phyloP scores from a whole-genome alignment of 2,888 invertebrate genomes.

The Andrena minutula region DNA sequence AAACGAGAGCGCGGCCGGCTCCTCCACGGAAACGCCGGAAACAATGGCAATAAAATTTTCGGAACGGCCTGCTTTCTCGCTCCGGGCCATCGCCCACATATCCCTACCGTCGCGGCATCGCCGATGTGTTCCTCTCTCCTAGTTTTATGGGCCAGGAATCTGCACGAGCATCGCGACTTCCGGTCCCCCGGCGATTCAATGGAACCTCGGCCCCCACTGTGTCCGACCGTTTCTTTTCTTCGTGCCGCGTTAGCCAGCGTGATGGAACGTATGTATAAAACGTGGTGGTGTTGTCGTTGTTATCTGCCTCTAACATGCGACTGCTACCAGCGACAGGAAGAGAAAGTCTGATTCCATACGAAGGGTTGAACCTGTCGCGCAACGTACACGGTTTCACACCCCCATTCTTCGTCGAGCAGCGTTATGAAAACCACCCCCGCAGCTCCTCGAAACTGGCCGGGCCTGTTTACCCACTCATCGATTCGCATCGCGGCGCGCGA shows the following conservation, averaged over 20 bases:
- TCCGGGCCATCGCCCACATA: constrained; percentile 22
- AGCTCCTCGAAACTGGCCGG: not conserved
- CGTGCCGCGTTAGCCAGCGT: no score
- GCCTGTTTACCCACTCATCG: constrained; percentile 24
- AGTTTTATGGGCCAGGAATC: constrained; percentile 54
- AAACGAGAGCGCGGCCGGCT: constrained; percentile 14
- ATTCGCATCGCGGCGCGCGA: constrained; percentile 2
- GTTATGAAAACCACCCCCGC: no score
- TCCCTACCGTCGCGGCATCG: constrained; percentile 1
- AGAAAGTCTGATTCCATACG: no score
- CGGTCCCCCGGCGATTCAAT: constrained; percentile 13
- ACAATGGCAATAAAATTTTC: constrained; percentile 67
- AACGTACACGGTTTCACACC: not conserved
- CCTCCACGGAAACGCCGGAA: constrained; percentile 51
- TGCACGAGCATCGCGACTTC: constrained; percentile 49
- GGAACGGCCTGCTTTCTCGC: constrained; percentile 49
- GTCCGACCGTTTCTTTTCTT: no score
- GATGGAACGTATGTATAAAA: no score
- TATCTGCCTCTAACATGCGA: no score
- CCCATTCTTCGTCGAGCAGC: not conserved
- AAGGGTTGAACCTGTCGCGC: no score
- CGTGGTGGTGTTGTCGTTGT: no score
- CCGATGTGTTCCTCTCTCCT: constrained; percentile 13
- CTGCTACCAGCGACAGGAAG: no score
- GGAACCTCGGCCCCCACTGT: constrained; percentile 10